phyloP scores from a whole-genome alignment of 2,113 vertebrate species.

The Notarius quadriscutis region DNA sequence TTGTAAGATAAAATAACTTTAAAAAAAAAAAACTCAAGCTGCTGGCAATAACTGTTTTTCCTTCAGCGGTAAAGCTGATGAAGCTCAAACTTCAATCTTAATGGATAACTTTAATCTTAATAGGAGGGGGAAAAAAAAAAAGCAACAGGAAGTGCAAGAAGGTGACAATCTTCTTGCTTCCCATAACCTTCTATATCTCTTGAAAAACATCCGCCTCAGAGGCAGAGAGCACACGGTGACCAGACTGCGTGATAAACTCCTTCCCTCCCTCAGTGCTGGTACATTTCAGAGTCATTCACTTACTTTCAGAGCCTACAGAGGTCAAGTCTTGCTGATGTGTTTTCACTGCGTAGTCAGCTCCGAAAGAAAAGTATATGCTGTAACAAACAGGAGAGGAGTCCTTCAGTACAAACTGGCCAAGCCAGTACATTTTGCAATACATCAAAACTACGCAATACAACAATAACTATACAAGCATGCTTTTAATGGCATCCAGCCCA shows the following conservation, averaged over 20 bases:
- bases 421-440: not conserved
- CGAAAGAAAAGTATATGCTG: conserved; percentile 81
- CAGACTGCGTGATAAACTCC: conserved; percentile 59
- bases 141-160: conserved; percentile 44
- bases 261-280: conserved; percentile 28
- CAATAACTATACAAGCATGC: not conserved
- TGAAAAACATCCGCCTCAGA: conserved; percentile 70
- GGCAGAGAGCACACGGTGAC: conserved; percentile 69
- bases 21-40: not conserved
- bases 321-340: conserved; percentile 60
- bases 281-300: conserved; percentile 55
- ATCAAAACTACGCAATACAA: not conserved
- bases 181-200: conserved; percentile 69
- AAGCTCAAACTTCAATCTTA: not conserved
- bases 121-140: conserved; percentile 59
- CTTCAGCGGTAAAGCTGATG: not conserved
- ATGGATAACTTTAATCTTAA: not conserved
- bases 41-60: too few species aligned
- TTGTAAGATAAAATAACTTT: not conserved
- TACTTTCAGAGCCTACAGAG: conserved; percentile 62
- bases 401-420: not conserved
- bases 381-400: conserved; percentile 46
- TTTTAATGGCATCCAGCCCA: not conserved
- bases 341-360: conserved; percentile 75
- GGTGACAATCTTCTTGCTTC: conserved; percentile 65